Base-by-base conservation (phyloP, 2,113 vertebrate species). In the Seriola rivoliana region DNA sequence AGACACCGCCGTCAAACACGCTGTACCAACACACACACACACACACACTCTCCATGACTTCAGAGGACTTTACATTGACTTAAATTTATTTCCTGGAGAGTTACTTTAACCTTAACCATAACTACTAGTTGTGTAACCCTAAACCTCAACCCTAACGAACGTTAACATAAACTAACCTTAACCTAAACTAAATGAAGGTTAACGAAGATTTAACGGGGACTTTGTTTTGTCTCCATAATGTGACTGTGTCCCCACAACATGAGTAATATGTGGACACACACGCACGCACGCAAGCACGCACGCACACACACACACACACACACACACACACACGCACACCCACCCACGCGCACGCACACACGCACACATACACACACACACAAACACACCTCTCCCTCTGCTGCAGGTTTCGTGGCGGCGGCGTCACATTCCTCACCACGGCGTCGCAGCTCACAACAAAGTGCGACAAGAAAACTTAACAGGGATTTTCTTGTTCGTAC, bases 401-500 rank as follows among this genome's bases (percentile, higher is more conserved):
- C 87, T 60, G 78, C 88, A 88, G 90, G 91, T 86, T 95, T 97
- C 86, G 6, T 79, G 91, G 80, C 21, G 74, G 81, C 52, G 81
- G 83, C 34, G 85, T 3, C 29, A 96, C 92, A 97, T 97, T 97
- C 95, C 89, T 78, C 93, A 95, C 84, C 32, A 6, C 71, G 48
- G 75, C 89, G 91, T 52, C 76, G 88, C 68, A 91, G 90, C 88
- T 95, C 88, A 88, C 95, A 82, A 95, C 94, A 95, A 75, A 95
- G 90, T 94, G 93, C 72, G 58, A 95, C 93, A 95, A 96, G 95
- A 96, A 93, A 96, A 96, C 92, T 95, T 95, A 95, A 96, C 91
- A 95, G 93, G 93, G 94, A 95, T 96, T 96, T 97, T 96, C 96
- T 96, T 96, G 93, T 96, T 97, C 94, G 88, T 96, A 95, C 91